Evolutionary conservation across 2,113 vertebrate species (phyloP).

Genomic region (Odocoileus virginianus): DNA sequence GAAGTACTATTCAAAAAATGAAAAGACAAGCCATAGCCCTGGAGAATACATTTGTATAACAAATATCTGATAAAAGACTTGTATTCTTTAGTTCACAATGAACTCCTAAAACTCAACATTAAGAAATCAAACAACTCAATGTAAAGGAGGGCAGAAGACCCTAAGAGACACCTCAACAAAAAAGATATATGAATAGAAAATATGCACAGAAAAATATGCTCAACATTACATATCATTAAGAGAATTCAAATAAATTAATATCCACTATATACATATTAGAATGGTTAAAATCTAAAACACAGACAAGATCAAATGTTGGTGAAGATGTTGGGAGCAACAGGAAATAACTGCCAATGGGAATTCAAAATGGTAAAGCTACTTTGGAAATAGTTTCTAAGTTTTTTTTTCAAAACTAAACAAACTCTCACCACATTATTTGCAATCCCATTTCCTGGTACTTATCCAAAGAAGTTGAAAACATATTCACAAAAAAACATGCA

Average conservation of each 20-base stretch:
- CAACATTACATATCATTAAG: neutral
- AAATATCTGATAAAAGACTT: neutral
- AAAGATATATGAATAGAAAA: neutral
- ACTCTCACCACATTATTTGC: neutral
- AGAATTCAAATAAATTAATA: neutral
- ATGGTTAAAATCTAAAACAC: neutral
- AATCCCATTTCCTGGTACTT: neutral
- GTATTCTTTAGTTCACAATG: neutral
- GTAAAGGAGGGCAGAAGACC: neutral
- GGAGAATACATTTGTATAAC: neutral
- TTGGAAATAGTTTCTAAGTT: neutral
- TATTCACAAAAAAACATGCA: neutral
- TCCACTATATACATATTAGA: neutral
- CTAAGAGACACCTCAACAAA: neutral
- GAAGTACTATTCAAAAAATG: neutral
- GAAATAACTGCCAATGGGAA: neutral
- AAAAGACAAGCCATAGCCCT: neutral
- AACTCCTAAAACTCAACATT: neutral
- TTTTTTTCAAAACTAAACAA: neutral
- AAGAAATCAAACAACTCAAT: neutral
- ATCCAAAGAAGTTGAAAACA: neutral
- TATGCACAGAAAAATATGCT: neutral
- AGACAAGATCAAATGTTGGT: neutral
- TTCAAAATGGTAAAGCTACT: neutral
- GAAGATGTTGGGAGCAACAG: neutral